Evolutionary conservation across 2,113 vertebrate species (phyloP).

Genomic region (Nothoprocta perdicaria): DNA sequence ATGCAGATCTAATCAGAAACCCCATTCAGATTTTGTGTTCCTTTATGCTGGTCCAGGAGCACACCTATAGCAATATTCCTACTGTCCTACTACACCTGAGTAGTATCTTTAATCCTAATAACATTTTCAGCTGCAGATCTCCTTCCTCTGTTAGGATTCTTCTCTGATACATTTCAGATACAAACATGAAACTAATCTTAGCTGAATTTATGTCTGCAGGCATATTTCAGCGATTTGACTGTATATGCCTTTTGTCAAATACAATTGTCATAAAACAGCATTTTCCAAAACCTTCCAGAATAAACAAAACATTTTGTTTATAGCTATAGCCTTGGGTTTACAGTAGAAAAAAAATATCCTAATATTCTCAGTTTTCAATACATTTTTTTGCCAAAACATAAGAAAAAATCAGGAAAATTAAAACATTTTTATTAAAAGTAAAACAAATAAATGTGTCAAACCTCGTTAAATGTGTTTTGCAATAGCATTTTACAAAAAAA

Average conservation of each 20-base stretch:
- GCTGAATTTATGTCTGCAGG: background rate
- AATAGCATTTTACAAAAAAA: background rate
- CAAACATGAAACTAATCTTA: background rate
- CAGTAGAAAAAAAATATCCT: background rate
- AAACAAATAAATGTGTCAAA: background rate
- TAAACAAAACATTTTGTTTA: slow-evolving; percentile 41
- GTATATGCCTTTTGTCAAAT: slow-evolving; percentile 48
- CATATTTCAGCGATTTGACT: background rate
- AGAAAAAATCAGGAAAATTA: background rate
- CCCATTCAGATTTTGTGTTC: background rate
- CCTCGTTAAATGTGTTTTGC: background rate
- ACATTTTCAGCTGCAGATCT: background rate
- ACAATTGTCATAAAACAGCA: slow-evolving; percentile 3
- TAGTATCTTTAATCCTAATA: background rate
- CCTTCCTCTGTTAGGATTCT: background rate
- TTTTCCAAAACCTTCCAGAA: slow-evolving; percentile 14
- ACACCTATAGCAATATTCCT: background rate
- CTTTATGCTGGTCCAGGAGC: background rate
- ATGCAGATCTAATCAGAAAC: background rate
- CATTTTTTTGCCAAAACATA: background rate
- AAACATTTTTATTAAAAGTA: background rate
- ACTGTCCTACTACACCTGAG: background rate
- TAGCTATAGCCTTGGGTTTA: background rate
- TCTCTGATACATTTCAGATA: background rate
- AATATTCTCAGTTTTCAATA: background rate